Conservation (phyloP, 2,888 invertebrate species). For the Cryptus armator region DNA sequence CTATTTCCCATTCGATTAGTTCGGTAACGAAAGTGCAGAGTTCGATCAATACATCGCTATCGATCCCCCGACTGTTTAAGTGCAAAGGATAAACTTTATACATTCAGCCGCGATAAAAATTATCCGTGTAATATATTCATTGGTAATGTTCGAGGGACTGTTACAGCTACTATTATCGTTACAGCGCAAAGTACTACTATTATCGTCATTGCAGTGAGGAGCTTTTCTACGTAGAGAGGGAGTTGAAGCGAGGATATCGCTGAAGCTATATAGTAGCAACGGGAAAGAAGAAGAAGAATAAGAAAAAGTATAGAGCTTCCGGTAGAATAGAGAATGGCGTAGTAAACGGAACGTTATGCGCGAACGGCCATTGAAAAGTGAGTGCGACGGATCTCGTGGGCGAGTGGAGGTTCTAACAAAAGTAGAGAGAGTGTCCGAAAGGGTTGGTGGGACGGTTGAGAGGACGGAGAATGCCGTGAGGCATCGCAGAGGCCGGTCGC, state of each 20-base stretch:
- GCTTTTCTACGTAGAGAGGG: not conserved
- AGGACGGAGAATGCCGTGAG: conserved; percentile 13
- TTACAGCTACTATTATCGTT: conserved; percentile 53
- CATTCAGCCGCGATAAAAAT: conserved; percentile 46
- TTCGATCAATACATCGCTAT: no score
- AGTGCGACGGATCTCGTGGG: conserved; percentile 45
- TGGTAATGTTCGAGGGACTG: conserved; percentile 45
- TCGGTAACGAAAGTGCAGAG: not conserved
- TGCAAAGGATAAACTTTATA: not conserved
- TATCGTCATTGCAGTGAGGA: conserved; percentile 40
- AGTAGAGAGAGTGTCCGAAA: conserved; percentile 51
- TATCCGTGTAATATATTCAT: conserved; percentile 55
- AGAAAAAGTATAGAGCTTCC: conserved; percentile 36
- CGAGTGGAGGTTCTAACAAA: conserved; percentile 43
- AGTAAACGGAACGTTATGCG: conserved; percentile 60
- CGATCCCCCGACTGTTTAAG: no score
- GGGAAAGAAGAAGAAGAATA: not conserved
- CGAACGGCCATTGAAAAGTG: conserved; percentile 61
- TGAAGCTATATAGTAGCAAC: not conserved
- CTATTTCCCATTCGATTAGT: not conserved
- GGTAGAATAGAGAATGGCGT: conserved; percentile 37
- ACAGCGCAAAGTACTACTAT: conserved; percentile 31
- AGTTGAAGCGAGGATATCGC: conserved; percentile 14
- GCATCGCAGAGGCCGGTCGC: not conserved
- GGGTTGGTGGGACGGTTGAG: not conserved